Percentiles rank a stretch among this genome's conserved stretches.
These are phyloP conservation scores for Latheticus oryzae DNA, from an alignment of 2,888 invertebrate species.

Conservation along the genomic window DNA sequence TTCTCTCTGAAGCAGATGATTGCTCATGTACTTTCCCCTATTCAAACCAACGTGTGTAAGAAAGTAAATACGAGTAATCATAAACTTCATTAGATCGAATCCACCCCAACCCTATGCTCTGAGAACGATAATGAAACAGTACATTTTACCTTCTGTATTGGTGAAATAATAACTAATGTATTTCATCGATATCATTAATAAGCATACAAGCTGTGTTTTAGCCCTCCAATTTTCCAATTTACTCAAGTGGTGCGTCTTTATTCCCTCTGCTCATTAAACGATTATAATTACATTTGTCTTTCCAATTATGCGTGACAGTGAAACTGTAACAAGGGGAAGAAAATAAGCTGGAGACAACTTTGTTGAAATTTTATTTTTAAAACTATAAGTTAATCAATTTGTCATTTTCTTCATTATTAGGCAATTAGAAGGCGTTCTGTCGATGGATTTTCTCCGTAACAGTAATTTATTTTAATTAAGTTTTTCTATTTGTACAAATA, in stretches of 20 bases:
- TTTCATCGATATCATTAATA: too few species aligned
- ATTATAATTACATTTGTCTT: conserved; percentile 62
- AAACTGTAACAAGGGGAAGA: conserved; percentile 53
- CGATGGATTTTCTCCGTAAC: conserved; percentile 36
- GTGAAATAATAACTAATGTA: too few species aligned
- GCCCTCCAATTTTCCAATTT: conserved; percentile 38
- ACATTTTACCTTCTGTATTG: too few species aligned
- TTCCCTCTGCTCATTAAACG: conserved; percentile 57
- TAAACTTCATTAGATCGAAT: conserved; percentile 62
- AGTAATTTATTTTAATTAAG: conserved; percentile 46
- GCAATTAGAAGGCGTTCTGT: conserved; percentile 38
- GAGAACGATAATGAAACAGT: too few species aligned
- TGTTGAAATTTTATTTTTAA: conserved; percentile 52
- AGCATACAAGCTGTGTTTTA: conserved; percentile 6
- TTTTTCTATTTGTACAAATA: conserved; percentile 11
- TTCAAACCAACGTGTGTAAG: conserved; percentile 56
- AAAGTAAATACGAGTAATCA: conserved; percentile 64
- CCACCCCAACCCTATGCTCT: conserved; percentile 56
- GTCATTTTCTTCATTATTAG: conserved; percentile 50
- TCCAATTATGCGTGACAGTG: conserved; percentile 60
- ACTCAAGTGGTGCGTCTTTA: conserved; percentile 32
- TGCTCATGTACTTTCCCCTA: conserved; percentile 56
- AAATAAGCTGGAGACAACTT: conserved; percentile 47
- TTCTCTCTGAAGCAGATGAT: conserved; percentile 48
- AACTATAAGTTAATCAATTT: conserved; percentile 55